Evolutionary conservation across 2,113 vertebrate species (phyloP), one percentile per base, ranked within the genome.

Genomic region (Ciconia stormi): DNA sequence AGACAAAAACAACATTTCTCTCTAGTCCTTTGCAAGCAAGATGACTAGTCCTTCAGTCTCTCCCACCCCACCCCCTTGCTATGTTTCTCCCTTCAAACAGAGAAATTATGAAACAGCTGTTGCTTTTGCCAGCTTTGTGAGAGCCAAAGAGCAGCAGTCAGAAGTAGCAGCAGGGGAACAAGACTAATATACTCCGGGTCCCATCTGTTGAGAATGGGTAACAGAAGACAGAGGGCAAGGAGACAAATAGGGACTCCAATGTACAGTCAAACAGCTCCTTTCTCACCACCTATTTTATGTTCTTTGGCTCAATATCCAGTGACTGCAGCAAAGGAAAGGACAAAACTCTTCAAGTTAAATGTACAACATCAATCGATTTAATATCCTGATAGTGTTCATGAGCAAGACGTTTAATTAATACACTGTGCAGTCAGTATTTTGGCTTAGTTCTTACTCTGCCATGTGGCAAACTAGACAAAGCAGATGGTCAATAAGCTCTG

Each of bases 401-500:
- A 81, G 77, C 19, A 95, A 97, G 59, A 72, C 4, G 5, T 78
- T 97, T 90, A 87, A 93, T 94, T 97, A 95, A 90, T 78, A 89
- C 30, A 81, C 71, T 76, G 74, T 94, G 82, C 93, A 47, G 59
- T 61, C 96, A 95, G 90, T 92, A 80, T 95, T 96, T 95, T 96
- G 95, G 95, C 96, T 96, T 95, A 93, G 82, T 36, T 93, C 62
- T 81, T 83, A 83, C 65, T 91, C 85, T 95, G 94, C 96, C 97
- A 97, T 96, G 93, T 97, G 97, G 94, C 96, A 97, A 98, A 97
- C 94, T 90, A 97, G 96, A 98, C 96, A 97, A 95, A 97, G 92
- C 97, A 98, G 97, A 98, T 97, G 97, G 97, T 79, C 95, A 96
- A 88, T 97, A 96, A 97, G 94, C 95, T 96, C 95, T 97, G 94